Evolutionary conservation across 2,113 vertebrate genomes (phyloP).

Genomic region (Zeus faber): DNA sequence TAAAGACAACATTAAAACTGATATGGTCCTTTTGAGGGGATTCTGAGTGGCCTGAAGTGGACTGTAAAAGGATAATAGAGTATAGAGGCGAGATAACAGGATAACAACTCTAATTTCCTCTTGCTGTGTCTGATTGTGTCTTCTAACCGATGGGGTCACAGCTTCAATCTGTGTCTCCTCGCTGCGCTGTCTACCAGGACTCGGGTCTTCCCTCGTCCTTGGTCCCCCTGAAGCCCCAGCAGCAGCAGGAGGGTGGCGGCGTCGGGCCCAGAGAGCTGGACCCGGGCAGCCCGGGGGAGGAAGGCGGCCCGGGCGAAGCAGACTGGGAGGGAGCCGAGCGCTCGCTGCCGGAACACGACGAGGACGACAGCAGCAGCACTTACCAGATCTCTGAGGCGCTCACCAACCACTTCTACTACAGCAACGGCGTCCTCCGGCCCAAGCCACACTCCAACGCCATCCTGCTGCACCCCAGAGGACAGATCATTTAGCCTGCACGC

Average conservation of each 20-base stretch:
- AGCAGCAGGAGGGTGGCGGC: slow-evolving; percentile 10
- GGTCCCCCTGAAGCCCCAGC: slow-evolving; percentile 56
- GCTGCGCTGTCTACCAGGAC: slow-evolving; percentile 47
- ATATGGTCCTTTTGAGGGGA: no score
- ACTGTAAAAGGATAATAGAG: no score
- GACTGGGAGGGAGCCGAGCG: slow-evolving; percentile 17
- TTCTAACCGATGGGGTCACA: no score
- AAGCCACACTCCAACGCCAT: slow-evolving; percentile 80
- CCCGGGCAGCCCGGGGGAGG: slow-evolving; percentile 9
- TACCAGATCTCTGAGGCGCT: slow-evolving; percentile 79
- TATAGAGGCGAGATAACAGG: no score
- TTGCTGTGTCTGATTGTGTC: no score
- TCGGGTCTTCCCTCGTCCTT: slow-evolving; percentile 67
- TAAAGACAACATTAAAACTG: no score
- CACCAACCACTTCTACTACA: slow-evolving; percentile 82
- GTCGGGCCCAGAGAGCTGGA: slow-evolving; percentile 23
- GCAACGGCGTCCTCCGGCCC: slow-evolving; percentile 83
- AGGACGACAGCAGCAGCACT: slow-evolving; percentile 49
- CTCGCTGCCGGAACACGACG: slow-evolving; percentile 28
- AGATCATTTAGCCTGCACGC: slow-evolving; percentile 70
- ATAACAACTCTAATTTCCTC: no score
- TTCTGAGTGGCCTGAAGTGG: no score
- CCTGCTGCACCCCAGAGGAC: slow-evolving; percentile 79
- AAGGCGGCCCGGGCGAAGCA: slow-evolving; percentile 1
- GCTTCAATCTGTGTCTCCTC: no score